Conservation (phyloP, 2,797 vertebrate genomes). For the Micromesistius poutassou region DNA sequence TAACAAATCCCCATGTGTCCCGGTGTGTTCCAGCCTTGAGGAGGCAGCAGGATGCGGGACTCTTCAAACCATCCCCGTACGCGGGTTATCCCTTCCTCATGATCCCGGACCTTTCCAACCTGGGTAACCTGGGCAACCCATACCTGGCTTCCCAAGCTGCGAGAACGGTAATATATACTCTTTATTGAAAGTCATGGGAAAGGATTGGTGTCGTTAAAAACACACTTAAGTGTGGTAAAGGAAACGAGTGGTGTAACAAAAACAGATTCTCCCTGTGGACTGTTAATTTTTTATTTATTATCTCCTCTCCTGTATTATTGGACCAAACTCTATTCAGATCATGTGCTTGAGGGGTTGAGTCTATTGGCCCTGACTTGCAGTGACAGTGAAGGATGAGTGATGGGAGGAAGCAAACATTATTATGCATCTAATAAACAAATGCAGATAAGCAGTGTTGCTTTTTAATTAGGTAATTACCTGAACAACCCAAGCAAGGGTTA, state of each 20-base stretch:
- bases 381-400: neutral
- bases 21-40: constrained; percentile 66
- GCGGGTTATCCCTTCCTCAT: constrained; percentile 88
- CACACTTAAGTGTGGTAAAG: neutral
- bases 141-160: constrained; percentile 76
- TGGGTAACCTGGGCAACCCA: constrained; percentile 61
- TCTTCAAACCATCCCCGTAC: constrained; percentile 81
- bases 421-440: neutral
- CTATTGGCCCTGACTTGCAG: neutral
- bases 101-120: constrained; percentile 83
- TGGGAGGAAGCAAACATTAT: neutral
- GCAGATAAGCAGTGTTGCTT: neutral
- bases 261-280: neutral
- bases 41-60: constrained; percentile 78
- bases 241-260: neutral
- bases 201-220: neutral
- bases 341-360: neutral
- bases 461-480: neutral
- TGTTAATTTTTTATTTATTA: neutral
- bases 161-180: constrained; percentile 77
- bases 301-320: neutral
- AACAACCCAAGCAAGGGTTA: neutral
- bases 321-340: neutral
- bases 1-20: neutral
- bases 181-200: neutral